A percentile compares a stretch with the other conserved stretches of the same genome.
Conservation (phyloP, 1,140 invertebrate species). For the Diprion similis region DNA sequence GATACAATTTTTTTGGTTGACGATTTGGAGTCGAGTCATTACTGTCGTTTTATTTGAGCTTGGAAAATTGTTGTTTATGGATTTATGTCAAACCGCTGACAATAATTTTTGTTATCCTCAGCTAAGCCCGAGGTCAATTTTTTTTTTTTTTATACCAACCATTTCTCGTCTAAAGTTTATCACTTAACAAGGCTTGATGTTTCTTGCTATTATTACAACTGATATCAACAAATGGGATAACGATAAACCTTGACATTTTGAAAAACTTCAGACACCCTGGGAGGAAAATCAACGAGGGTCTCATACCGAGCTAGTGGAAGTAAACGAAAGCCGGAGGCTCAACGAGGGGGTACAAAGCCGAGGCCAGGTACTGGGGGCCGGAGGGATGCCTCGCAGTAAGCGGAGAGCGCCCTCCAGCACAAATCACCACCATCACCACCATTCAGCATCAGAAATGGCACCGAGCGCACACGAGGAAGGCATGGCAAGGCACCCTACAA, state of each 20-base stretch:
- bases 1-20: too few relatives aligned
- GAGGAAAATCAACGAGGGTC: conserved; percentile 28
- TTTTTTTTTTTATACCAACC: too few relatives aligned
- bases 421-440: conserved; percentile 48
- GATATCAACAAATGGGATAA: too few relatives aligned
- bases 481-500: conserved; percentile 55
- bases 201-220: too few relatives aligned
- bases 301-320: conserved; percentile 13
- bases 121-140: too few relatives aligned
- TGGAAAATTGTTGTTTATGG: too few relatives aligned
- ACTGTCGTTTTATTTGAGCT: too few relatives aligned
- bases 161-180: too few relatives aligned
- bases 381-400: conserved; percentile 62
- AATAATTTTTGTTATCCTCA: too few relatives aligned
- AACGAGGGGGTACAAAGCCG: conserved; percentile 6
- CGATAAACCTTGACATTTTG: not conserved
- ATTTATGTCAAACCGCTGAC: too few relatives aligned
- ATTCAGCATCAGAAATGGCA: conserved; percentile 53
- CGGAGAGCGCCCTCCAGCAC: conserved; percentile 60
- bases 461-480: conserved; percentile 56
- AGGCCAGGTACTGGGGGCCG: conserved; percentile 32
- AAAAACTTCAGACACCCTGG: conserved; percentile 29
- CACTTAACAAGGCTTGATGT: too few relatives aligned
- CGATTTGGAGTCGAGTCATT: too few relatives aligned
- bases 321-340: not conserved